phyloP scores from a whole-genome alignment of 2,888 invertebrate species.

The Cyrtodaria siliqua region DNA sequence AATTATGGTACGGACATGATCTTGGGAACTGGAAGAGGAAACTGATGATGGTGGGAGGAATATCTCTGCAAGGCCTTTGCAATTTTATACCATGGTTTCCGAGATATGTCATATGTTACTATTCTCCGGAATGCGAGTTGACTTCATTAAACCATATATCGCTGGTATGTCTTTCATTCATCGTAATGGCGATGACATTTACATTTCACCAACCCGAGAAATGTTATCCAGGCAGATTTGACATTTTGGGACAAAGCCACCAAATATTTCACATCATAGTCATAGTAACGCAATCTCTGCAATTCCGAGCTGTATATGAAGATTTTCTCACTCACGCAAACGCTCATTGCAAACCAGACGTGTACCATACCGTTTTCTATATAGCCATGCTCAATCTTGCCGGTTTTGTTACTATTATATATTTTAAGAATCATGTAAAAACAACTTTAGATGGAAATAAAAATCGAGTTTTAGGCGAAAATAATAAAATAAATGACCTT shows the following conservation, averaged over 20 bases:
- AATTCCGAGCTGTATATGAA: constrained; percentile 53
- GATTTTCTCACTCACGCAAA: constrained; percentile 47
- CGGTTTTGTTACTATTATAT: constrained; percentile 30
- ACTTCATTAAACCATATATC: constrained; percentile 67
- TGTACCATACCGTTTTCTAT: constrained; percentile 14
- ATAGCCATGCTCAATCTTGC: constrained; percentile 32
- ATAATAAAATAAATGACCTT: too few relatives aligned
- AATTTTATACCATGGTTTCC: constrained; percentile 60
- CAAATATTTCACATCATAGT: constrained; percentile 67
- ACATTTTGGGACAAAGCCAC: constrained; percentile 74
- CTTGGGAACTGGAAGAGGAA: constrained; percentile 49
- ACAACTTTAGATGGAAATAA: neutral
- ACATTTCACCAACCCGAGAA: constrained; percentile 74
- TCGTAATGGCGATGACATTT: constrained; percentile 61
- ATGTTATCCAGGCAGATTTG: constrained; percentile 73
- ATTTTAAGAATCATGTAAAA: neutral
- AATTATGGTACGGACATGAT: constrained; percentile 62
- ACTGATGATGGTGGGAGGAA: constrained; percentile 44
- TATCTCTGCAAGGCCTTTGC: constrained; percentile 46
- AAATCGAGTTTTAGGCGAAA: neutral
- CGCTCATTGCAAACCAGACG: constrained; percentile 56
- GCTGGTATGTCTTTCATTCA: constrained; percentile 45
- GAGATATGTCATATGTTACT: constrained; percentile 53
- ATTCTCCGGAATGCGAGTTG: constrained; percentile 33
- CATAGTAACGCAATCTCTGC: constrained; percentile 53